Conservation (phyloP, 2,888 invertebrate genomes). For the Trimorus sp. region DNA sequence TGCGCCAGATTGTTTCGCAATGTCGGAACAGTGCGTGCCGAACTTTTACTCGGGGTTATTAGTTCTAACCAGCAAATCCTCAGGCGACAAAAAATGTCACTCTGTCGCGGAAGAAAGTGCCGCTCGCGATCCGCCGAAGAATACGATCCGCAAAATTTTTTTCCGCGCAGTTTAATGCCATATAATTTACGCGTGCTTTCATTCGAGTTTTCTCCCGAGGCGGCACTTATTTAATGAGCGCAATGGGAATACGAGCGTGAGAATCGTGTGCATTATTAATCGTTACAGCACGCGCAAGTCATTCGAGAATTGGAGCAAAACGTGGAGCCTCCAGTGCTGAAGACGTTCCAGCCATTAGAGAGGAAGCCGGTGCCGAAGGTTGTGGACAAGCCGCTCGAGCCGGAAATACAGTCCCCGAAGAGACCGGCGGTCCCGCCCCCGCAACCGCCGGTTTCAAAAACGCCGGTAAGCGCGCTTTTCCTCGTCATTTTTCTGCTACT, state of each 20-base stretch:
- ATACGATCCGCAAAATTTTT: slow-evolving; percentile 25
- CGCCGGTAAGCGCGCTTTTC: slow-evolving; percentile 74
- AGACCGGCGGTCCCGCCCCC: slow-evolving; percentile 81
- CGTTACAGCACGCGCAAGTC: slow-evolving; percentile 76
- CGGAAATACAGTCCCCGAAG: slow-evolving; percentile 79
- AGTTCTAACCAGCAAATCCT: no score
- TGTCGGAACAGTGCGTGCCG: not conserved
- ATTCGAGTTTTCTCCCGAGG: slow-evolving; percentile 58
- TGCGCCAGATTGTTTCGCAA: no score
- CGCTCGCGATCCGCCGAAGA: slow-evolving; percentile 34
- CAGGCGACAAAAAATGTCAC: slow-evolving; percentile 23
- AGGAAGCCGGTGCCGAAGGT: slow-evolving; percentile 78
- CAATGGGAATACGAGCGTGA: slow-evolving; percentile 76
- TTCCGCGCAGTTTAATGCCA: slow-evolving; percentile 37
- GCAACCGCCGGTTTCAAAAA: slow-evolving; percentile 80
- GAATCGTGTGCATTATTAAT: slow-evolving; percentile 68
- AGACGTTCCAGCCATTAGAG: slow-evolving; percentile 80
- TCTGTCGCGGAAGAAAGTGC: slow-evolving; percentile 41
- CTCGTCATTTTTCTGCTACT: not conserved
- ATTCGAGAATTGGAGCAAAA: slow-evolving; percentile 80
- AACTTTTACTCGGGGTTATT: not conserved
- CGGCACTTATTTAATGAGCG: slow-evolving; percentile 68
- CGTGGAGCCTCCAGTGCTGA: slow-evolving; percentile 78
- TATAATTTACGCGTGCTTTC: slow-evolving; percentile 64
- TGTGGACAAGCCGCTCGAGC: slow-evolving; percentile 79